Conservation (phyloP, 2,113 vertebrate species). For the Nycticorax nycticorax region DNA sequence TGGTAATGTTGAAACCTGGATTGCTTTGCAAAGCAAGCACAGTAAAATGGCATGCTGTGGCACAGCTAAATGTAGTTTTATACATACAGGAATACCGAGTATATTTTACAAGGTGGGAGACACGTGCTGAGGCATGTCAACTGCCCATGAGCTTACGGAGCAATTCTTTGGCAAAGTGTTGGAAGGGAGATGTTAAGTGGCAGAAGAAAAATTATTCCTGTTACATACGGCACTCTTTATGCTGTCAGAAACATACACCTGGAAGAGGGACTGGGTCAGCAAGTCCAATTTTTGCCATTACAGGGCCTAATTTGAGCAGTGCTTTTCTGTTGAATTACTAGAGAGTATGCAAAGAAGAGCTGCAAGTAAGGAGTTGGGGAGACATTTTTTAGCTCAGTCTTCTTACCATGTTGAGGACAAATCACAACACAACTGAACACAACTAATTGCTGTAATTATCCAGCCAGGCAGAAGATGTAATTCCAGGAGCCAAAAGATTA, state of each 20-base stretch:
- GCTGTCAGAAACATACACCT: background rate
- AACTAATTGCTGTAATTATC: background rate
- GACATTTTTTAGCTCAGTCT: background rate
- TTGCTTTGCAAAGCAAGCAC: background rate
- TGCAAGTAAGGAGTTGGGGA: background rate
- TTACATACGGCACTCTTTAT: background rate
- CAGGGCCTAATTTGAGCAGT: background rate
- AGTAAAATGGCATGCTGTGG: background rate
- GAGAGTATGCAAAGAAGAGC: background rate
- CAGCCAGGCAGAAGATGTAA: background rate
- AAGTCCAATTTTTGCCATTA: background rate
- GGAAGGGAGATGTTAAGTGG: background rate
- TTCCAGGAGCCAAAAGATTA: background rate
- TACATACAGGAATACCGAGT: background rate
- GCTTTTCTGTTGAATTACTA: background rate
- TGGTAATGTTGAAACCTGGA: background rate
- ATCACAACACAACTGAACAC: background rate
- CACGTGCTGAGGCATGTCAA: fast-evolving
- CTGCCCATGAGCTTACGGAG: background rate
- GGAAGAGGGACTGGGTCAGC: background rate
- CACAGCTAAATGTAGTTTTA: background rate
- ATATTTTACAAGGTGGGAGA: background rate
- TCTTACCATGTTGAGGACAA: background rate
- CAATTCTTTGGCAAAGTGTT: background rate
- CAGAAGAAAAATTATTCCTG: background rate